Evolutionary conservation across 1,140 invertebrate genomes (phyloP).

Genomic region (Heliconius hermathena): DNA sequence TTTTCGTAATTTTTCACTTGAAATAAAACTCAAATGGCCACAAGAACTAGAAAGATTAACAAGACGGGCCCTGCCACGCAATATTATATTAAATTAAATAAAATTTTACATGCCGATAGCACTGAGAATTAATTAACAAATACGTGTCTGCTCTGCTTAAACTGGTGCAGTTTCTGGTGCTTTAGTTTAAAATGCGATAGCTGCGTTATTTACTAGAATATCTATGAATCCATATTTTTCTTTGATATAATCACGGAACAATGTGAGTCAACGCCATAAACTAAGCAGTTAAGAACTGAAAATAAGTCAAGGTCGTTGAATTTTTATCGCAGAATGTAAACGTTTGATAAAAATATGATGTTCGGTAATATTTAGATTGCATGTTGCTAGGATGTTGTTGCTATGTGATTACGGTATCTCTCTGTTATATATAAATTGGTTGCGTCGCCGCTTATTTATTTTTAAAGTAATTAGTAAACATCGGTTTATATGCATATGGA

Average conservation of each 20-base stretch:
- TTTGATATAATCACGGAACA: constrained; percentile 46
- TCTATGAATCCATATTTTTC: constrained; percentile 88
- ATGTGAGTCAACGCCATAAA: too few relatives aligned
- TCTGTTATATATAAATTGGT: too few relatives aligned
- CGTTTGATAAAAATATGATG: too few relatives aligned
- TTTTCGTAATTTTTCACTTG: constrained; percentile 79
- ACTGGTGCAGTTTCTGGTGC: constrained; percentile 84
- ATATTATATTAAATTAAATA: constrained; percentile 84
- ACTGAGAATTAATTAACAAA: constrained; percentile 87
- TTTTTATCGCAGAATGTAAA: too few relatives aligned
- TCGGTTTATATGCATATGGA: too few relatives aligned
- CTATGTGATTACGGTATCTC: too few relatives aligned
- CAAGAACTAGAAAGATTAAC: constrained; percentile 64
- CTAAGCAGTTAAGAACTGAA: too few relatives aligned
- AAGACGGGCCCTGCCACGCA: constrained; percentile 81
- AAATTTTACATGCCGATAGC: constrained; percentile 83
- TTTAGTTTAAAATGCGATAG: constrained; percentile 86
- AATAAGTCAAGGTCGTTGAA: too few relatives aligned
- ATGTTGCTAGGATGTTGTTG: too few relatives aligned
- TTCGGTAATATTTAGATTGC: too few relatives aligned
- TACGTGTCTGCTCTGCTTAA: constrained; percentile 88
- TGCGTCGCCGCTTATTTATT: too few relatives aligned
- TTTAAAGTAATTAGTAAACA: too few relatives aligned
- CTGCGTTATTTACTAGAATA: constrained; percentile 93
- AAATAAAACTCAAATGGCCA: constrained; percentile 84